Evolutionary conservation across 2,888 invertebrate species (phyloP).

Genomic region (Agelastica alni): DNA sequence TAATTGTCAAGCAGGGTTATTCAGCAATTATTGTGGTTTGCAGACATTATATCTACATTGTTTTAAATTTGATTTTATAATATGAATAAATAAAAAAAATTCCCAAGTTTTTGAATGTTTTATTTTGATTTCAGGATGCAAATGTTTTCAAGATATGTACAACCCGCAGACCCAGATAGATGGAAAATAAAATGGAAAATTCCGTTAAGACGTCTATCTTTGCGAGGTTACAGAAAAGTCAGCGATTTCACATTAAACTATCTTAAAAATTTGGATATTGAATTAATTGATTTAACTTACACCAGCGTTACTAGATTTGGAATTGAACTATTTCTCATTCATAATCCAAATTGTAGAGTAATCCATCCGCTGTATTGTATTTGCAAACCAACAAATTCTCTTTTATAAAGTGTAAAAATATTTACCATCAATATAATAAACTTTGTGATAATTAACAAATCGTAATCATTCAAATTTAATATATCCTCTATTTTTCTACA

Average conservation of each 20-base stretch:
- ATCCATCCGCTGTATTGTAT: constrained; percentile 50
- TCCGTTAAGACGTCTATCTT: constrained; percentile 42
- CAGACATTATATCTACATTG: no score
- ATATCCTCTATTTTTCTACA: no score
- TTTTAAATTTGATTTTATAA: no score
- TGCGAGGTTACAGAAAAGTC: constrained; percentile 47
- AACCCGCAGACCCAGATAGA: constrained; percentile 5
- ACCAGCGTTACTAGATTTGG: constrained; percentile 67
- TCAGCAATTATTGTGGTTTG: no score
- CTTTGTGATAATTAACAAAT: no score
- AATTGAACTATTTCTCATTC: constrained; percentile 63
- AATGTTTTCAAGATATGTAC: neutral
- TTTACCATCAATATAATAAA: no score
- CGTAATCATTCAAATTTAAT: no score
- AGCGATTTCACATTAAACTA: constrained; percentile 43
- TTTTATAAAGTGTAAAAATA: constrained; percentile 28
- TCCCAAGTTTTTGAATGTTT: no score
- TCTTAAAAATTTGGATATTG: constrained; percentile 45
- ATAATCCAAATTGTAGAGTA: constrained; percentile 65
- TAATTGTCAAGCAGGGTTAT: no score
- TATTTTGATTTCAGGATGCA: constrained; percentile 14
- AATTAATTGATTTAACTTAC: constrained; percentile 67
- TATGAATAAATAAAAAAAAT: no score
- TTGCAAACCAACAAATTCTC: constrained; percentile 44
- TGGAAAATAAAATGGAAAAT: constrained; percentile 27